These are phyloP conservation scores for Caenorhabditis brenneri DNA, from an alignment of 1,140 invertebrate genomes.

Conservation along the genomic window DNA sequence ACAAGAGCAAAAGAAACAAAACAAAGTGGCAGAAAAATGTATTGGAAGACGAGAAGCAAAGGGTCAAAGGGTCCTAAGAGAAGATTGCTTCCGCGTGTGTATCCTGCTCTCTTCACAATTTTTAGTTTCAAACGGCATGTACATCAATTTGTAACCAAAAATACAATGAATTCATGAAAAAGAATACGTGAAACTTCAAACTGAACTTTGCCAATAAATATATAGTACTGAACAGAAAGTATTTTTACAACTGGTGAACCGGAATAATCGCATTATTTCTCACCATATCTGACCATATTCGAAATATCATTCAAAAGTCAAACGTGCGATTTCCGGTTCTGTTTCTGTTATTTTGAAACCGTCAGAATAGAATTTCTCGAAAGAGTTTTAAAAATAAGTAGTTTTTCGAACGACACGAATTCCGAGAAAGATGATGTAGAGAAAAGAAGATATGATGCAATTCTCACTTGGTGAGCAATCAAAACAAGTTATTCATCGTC, in stretches of 20 bases:
- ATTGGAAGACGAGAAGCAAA: background rate
- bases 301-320: background rate
- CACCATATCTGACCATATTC: background rate
- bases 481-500: background rate
- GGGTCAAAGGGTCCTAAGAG: background rate
- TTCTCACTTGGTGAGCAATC: slow-evolving; percentile 8
- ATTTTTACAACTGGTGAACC: slow-evolving; percentile 18
- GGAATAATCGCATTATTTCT: slow-evolving; percentile 24
- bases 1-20: background rate
- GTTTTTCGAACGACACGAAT: background rate
- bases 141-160: background rate
- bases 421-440: background rate
- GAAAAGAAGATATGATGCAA: slow-evolving; percentile 25
- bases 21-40: background rate
- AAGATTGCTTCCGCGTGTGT: background rate
- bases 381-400: background rate
- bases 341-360: background rate
- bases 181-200: background rate
- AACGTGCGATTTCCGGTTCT: background rate
- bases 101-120: background rate
- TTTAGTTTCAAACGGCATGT: no score
- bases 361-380: background rate
- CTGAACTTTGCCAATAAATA: no score
- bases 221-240: background rate
- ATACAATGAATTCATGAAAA: background rate